Conservation (phyloP, 2,113 vertebrate genomes). For the Alexandromys fortis region DNA sequence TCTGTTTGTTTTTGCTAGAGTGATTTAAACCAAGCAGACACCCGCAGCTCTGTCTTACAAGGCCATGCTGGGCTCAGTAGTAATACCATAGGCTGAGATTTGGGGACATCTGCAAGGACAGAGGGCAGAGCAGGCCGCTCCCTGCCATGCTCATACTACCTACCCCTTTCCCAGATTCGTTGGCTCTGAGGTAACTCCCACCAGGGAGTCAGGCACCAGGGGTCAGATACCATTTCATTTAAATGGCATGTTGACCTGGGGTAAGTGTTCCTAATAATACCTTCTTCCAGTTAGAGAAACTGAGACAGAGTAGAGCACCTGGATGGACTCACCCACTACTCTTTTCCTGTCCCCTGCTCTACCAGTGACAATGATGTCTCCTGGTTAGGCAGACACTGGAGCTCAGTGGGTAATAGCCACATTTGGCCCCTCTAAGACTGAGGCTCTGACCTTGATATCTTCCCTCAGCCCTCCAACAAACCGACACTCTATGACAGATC, state of each 20-base stretch:
- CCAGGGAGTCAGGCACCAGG: background rate
- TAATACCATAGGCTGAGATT: background rate
- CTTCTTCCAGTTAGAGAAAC: slow-evolving; percentile 19
- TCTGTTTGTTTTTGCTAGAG: slow-evolving; percentile 33
- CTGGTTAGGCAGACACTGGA: background rate
- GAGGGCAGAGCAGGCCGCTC: background rate
- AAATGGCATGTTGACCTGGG: background rate
- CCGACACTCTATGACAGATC: background rate
- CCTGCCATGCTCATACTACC: background rate
- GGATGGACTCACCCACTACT: background rate
- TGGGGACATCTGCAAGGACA: background rate
- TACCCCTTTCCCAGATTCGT: background rate
- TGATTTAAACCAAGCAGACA: background rate
- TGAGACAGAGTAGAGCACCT: background rate
- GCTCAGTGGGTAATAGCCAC: background rate
- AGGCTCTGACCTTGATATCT: background rate
- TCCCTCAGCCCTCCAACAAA: background rate
- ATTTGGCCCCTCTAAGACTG: background rate
- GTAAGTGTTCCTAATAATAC: background rate
- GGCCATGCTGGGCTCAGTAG: background rate
- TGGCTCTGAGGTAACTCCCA: background rate
- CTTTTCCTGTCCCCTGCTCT: background rate
- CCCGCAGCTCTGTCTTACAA: background rate
- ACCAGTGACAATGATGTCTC: too few species aligned
- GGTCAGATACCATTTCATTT: background rate